Evolutionary conservation across 2,113 vertebrate species (phyloP).

Genomic region (Gnathonemus echidnorhynchus): DNA sequence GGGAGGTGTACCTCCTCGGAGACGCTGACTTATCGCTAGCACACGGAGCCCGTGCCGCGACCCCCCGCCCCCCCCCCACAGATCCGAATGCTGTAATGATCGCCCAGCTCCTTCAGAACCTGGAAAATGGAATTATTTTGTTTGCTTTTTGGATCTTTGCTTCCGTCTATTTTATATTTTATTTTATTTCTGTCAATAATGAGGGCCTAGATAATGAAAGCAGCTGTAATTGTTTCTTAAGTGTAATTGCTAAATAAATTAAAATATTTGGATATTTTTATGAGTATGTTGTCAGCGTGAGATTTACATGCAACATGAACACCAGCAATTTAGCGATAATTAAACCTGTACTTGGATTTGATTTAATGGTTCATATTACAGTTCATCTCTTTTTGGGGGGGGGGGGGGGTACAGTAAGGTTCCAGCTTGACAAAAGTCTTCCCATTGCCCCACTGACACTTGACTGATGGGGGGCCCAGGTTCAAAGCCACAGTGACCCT

Average conservation of each 20-base stretch:
- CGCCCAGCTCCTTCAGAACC: background rate
- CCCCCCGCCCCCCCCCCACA: background rate
- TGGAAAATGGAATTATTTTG: background rate
- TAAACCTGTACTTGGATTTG: background rate
- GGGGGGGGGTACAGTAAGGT: background rate
- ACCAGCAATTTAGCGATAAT: background rate
- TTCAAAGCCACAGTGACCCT: background rate
- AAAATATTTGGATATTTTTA: background rate
- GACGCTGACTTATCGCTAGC: constrained; percentile 10
- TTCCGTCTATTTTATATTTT: background rate
- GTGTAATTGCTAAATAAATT: background rate
- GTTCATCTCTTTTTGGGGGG: background rate
- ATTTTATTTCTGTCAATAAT: background rate
- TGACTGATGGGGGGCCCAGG: background rate
- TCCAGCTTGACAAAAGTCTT: background rate
- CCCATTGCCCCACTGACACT: background rate
- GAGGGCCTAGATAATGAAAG: background rate
- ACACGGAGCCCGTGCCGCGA: background rate
- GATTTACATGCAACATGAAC: background rate
- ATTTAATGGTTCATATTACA: background rate
- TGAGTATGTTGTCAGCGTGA: background rate
- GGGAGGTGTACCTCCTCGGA: background rate
- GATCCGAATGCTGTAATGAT: constrained; percentile 10
- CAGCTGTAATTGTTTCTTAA: background rate
- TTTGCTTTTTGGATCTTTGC: background rate